A percentile compares a stretch with the other conserved stretches of the same genome.
phyloP scores from a whole-genome alignment of 2,888 invertebrate genomes.

The Pollenia griseotomentosa region DNA sequence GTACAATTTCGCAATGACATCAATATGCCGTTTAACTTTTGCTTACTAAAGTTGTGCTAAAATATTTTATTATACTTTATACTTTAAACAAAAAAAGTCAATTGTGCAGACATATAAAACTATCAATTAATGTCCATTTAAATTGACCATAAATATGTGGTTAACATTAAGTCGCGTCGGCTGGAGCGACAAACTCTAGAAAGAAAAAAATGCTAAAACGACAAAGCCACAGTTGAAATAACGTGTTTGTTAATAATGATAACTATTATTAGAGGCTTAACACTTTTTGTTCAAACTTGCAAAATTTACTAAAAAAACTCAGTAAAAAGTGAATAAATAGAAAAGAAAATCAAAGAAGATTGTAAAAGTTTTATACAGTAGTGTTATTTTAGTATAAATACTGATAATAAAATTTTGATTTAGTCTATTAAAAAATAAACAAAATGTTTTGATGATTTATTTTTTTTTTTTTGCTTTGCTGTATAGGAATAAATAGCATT shows the following conservation, averaged over 20 bases:
- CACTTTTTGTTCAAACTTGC: constrained; percentile 34
- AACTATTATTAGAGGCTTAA: constrained; percentile 34
- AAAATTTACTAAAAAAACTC: neutral
- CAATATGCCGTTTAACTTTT: constrained; percentile 34
- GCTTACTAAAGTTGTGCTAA: constrained; percentile 37
- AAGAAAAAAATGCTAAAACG: constrained; percentile 7
- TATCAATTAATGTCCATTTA: constrained; percentile 75
- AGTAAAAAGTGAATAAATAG: neutral
- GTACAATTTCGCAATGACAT: constrained; percentile 58
- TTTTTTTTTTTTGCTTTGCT: neutral
- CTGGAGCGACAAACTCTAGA: neutral
- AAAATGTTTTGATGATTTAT: neutral
- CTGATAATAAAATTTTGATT: neutral
- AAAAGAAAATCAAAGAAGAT: neutral
- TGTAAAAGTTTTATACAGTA: constrained; percentile 2
- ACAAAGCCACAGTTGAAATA: constrained; percentile 30
- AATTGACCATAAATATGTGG: constrained; percentile 74
- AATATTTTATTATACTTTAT: constrained; percentile 50
- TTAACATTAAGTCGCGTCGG: constrained; percentile 55
- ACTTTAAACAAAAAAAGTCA: constrained; percentile 9
- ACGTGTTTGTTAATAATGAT: constrained; percentile 35
- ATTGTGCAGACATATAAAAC: constrained; percentile 68
- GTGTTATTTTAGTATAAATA: neutral
- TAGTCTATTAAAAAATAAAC: neutral
- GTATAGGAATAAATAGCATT: neutral